phyloP scores from a whole-genome alignment of 2,113 vertebrate species.

The Mustela nigripes region DNA sequence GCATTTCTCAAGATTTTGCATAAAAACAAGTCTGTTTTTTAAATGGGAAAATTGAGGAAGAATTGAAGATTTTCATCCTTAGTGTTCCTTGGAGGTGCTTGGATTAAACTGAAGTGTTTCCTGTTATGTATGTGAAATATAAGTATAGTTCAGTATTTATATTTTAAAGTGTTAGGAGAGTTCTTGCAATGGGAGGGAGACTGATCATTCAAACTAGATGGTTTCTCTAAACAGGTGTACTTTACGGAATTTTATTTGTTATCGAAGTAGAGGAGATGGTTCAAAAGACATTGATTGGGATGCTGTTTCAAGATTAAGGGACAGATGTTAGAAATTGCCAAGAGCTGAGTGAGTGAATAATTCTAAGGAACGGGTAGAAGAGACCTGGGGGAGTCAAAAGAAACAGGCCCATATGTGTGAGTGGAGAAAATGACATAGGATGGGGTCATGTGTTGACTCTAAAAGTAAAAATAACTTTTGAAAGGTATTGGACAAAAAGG shows the following conservation, averaged over 20 bases:
- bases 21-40: not conserved
- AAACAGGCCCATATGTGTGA: not conserved
- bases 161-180: constrained; percentile 2
- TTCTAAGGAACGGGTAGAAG: constrained; percentile 5
- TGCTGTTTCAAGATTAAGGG: constrained; percentile 55
- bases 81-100: not conserved
- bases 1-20: not conserved
- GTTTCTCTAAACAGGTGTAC: constrained; percentile 40
- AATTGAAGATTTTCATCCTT: not conserved
- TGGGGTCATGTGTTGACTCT: not conserved
- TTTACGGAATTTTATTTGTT: constrained; percentile 54
- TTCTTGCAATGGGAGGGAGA: not conserved
- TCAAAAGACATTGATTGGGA: constrained; percentile 50
- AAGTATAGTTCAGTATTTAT: not conserved
- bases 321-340: constrained; percentile 6
- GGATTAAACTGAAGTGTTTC: not conserved
- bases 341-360: constrained; percentile 33
- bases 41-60: not conserved
- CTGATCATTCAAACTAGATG: not conserved
- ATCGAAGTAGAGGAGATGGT: constrained; percentile 45
- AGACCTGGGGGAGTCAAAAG: not conserved
- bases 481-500: not conserved
- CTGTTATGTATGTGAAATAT: not conserved
- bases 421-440: not conserved
- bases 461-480: not conserved